Percentiles rank a stretch among this genome's conserved stretches.
Evolutionary conservation across 1,140 invertebrate genomes (phyloP).

Genomic region (Wiebesia pumilae): DNA sequence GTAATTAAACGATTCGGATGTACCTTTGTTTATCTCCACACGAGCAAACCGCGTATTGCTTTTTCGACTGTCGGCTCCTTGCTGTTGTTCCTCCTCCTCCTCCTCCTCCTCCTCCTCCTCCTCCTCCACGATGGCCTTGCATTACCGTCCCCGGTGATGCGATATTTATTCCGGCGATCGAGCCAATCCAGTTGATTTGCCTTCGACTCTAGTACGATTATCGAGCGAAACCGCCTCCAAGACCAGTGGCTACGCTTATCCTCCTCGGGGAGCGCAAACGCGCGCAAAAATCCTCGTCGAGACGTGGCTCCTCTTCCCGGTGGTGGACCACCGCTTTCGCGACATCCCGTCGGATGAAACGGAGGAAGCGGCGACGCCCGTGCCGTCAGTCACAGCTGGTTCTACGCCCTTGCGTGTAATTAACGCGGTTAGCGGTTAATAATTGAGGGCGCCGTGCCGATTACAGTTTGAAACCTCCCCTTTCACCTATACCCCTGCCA

Average conservation of each 20-base stretch:
- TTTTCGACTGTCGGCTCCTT: not conserved
- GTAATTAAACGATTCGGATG: conserved; percentile 51
- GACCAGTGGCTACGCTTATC: conserved; percentile 35
- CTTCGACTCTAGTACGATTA: not conserved
- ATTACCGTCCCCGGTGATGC: too few species aligned
- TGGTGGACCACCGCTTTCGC: conserved; percentile 7
- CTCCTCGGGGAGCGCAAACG: too few species aligned
- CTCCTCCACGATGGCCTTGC: too few species aligned
- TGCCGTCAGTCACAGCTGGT: conserved; percentile 54
- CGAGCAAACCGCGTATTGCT: not conserved
- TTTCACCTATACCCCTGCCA: not conserved
- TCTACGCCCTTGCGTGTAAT: conserved; percentile 67
- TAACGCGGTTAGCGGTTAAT: conserved; percentile 73
- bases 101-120: not conserved
- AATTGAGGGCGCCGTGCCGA: conserved; percentile 71
- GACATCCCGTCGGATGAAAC: too few species aligned
- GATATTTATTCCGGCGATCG: too few species aligned
- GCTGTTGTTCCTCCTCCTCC: not conserved
- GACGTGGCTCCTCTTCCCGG: not conserved
- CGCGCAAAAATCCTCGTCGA: not conserved
- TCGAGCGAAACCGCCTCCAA: not conserved
- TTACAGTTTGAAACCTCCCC: conserved; percentile 70
- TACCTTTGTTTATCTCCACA: conserved; percentile 43
- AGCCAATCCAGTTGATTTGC: too few species aligned
- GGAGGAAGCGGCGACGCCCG: not conserved